phyloP scores from a whole-genome alignment of 2,797 vertebrate species.

The Pristis pectinata region DNA sequence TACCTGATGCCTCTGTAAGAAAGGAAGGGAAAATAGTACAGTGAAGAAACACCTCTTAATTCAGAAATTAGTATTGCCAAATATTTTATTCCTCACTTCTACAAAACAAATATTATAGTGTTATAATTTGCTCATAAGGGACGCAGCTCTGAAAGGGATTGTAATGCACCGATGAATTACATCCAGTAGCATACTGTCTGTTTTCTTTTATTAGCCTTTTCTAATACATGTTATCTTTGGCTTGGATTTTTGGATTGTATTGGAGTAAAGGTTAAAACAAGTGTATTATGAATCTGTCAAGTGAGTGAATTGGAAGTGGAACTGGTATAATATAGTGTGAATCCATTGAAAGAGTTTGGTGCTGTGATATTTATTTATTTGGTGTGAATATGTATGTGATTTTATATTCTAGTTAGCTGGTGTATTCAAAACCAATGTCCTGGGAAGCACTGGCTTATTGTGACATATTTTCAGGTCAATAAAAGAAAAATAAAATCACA shows the following conservation, averaged over 20 bases:
- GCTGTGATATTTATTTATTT: constrained; percentile 6
- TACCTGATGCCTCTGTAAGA: neutral
- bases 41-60: neutral
- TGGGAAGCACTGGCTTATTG: neutral
- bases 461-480: neutral
- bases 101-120: neutral
- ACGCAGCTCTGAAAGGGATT: neutral
- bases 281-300: neutral
- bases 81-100: neutral
- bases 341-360: neutral
- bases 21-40: neutral
- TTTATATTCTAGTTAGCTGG: neutral
- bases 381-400: neutral
- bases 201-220: neutral
- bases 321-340: neutral
- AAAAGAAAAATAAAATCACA: neutral
- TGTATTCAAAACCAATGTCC: neutral
- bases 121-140: neutral
- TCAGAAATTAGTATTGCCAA: neutral
- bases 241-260: neutral
- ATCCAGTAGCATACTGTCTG: neutral
- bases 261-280: neutral
- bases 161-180: neutral
- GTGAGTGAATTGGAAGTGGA: neutral
- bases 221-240: neutral